A percentile compares a stretch with the other conserved stretches of the same genome.
Conservation (phyloP, 1,140 invertebrate species). For the Arctopsyche grandis region DNA sequence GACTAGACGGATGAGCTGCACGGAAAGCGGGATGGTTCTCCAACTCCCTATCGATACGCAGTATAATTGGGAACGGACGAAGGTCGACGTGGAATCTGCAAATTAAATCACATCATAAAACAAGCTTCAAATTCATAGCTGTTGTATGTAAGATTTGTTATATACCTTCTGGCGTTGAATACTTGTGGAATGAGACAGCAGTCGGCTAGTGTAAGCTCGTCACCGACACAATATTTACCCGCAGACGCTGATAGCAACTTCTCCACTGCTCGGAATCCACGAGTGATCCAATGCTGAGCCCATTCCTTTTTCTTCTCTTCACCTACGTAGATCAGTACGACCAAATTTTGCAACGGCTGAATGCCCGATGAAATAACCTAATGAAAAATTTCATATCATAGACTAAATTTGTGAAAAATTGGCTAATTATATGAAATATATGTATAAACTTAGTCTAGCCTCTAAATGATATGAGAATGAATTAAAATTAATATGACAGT, state of each 20-base stretch:
- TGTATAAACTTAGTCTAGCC: neutral
- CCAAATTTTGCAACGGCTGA: constrained; percentile 94
- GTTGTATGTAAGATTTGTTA: neutral
- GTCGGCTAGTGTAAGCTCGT: constrained; percentile 93
- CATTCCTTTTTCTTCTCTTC: constrained; percentile 90
- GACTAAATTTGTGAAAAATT: neutral
- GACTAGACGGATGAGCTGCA: constrained; percentile 85
- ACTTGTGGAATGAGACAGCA: constrained; percentile 95
- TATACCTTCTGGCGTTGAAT: constrained; percentile 84
- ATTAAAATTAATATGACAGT: neutral
- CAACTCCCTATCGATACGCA: constrained; percentile 85
- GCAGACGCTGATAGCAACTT: constrained; percentile 83
- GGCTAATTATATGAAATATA: neutral
- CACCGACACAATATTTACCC: constrained; percentile 95
- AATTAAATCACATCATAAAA: constrained; percentile 19
- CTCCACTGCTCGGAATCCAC: constrained; percentile 91
- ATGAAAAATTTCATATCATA: neutral
- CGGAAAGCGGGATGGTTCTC: constrained; percentile 90
- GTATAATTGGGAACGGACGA: constrained; percentile 87
- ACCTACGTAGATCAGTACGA: constrained; percentile 85
- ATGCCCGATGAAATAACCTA: constrained; percentile 92
- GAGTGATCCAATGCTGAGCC: constrained; percentile 92
- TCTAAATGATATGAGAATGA: too few species aligned
- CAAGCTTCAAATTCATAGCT: neutral
- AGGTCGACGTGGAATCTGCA: constrained; percentile 90